These are phyloP conservation scores for Microtus oregoni DNA, from an alignment of 2,113 vertebrate genomes.

Conservation along the genomic window DNA sequence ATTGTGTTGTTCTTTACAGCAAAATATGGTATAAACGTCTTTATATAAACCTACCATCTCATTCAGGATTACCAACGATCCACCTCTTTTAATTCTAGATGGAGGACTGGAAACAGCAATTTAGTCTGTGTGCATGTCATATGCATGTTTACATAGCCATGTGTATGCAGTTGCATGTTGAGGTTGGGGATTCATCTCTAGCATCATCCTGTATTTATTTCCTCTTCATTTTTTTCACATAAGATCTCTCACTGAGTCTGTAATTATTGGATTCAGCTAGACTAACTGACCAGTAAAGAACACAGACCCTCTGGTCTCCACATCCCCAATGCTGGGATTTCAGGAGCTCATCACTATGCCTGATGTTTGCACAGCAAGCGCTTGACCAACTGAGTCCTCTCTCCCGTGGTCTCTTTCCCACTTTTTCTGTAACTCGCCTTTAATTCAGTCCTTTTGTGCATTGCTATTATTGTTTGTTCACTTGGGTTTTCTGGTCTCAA, in stretches of 20 bases:
- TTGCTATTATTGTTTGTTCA: conserved; percentile 69
- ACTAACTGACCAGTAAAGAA: not conserved
- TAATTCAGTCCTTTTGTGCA: conserved; percentile 44
- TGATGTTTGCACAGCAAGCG: not conserved
- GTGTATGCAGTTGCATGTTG: not conserved
- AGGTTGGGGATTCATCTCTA: too few relatives aligned
- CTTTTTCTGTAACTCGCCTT: conserved; percentile 52
- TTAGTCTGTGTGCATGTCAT: not conserved
- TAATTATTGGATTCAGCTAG: not conserved
- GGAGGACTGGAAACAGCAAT: conserved; percentile 28
- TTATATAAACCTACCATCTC: conserved; percentile 30
- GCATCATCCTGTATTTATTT: too few relatives aligned
- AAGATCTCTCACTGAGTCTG: not conserved
- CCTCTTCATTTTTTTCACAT: not conserved
- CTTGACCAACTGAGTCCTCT: not conserved
- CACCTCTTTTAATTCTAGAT: conserved; percentile 1
- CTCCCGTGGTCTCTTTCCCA: too few relatives aligned
- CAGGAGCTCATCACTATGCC: not conserved
- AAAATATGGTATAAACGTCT: not conserved
- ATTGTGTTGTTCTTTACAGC: conserved; percentile 41
- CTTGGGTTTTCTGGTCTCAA: conserved; percentile 66
- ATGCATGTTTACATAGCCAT: not conserved
- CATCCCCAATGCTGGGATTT: too few relatives aligned
- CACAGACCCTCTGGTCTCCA: not conserved
- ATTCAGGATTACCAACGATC: not conserved